Base-by-base conservation (phyloP, 2,113 vertebrate species). In the Eclectus roratus region DNA sequence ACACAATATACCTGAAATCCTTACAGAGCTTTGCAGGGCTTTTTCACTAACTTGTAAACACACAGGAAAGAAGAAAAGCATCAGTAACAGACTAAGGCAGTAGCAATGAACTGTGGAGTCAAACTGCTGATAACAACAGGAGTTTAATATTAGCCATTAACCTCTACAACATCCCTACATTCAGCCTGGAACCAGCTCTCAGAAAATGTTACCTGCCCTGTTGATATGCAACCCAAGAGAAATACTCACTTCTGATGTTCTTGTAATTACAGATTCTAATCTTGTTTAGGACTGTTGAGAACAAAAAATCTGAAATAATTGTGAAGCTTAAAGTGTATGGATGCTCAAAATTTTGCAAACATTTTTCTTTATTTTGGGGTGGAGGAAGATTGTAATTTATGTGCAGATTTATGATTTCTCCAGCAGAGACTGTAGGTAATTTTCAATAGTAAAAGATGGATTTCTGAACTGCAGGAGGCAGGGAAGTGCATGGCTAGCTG, bases 91-190 rank as follows among this genome's bases (percentile, higher is more conserved):
- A 84, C 35, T 89, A 79, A 89, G n/a, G 33, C 69, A 82, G 71
- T 23, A 61, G 74, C 72, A 94, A 94, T 96, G 94, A 96, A 87
- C 86, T 89, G 78, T 82, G 66, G 80, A 94, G 70, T 92, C 80
- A 94, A 82, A 56, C 80, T 23, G 31, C 73, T 87, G 94, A 77
- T 94, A 87, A 69, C 87, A 94, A 95, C 73, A 81, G 86, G 89
- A 91, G 56, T 91, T 94, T 94, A 70, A 89, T 89, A 94, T 79
- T 84, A 70, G 56, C 64, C 78, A 89, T 95, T 97, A 92, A 92
- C 93, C 91, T 94, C 80, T 92, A 64, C 84, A 91, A 33, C 25
- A 85, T 58, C 44, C 21, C 61, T 85, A 56, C n/a, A 61, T 92
- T 93, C 77, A 56, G 3, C 49, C 60, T 85, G 61, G 72, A 95